Evolutionary conservation across 2,888 invertebrate genomes (phyloP), one percentile per base, ranked within the genome.

Genomic region (Byasa hedistus): DNA sequence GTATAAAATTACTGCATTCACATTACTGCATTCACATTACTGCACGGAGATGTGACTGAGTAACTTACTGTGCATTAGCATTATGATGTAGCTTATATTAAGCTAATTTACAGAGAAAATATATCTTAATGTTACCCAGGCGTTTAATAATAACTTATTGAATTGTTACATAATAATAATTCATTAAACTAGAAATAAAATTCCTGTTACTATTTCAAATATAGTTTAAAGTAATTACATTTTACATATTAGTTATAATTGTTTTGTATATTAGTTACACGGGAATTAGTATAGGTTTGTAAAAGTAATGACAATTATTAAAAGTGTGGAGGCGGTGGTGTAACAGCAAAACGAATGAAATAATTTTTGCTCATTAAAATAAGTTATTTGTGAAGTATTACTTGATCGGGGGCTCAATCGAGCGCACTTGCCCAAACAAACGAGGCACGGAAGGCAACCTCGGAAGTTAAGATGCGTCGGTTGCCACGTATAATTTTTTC

Each of bases 401-500:
- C 48, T 48, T 17, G 56, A 57, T 57, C 39, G 57, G 8, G 52
- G 32, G 36, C 17, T 52, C 67, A 57, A 64, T 64, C 71, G 57
- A 77, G 75, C 69, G 65, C 57, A 75, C 76, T 80, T 65, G 71
- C 73, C 74, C 57, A 63, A 72, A 66, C 73, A 75, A 83, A 83
- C 80, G 82, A 76, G 76, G 73, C 85, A 72, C 80, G 76, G 81
- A 83, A 83, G 80, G 80, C 82, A 75, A 76, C 78, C 84, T 83
- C 86, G 88, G 89, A 89, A 87, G 89, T 85, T 89, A 91, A 91
- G 91, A 91, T 89, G 90, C 89, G 87, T 90, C 84, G 86, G 83
- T 86, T 85, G 87, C 85, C 84, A 86, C 90, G 89, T 91, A 90
- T 90, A 90, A 91, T 91, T 91, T 89, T 79, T 90, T 86, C 89